Evolutionary conservation across 92 coral and sea anemone species (phyloP), one percentile per base, ranked within the genome.

Genomic region (Bergia sp.): DNA sequence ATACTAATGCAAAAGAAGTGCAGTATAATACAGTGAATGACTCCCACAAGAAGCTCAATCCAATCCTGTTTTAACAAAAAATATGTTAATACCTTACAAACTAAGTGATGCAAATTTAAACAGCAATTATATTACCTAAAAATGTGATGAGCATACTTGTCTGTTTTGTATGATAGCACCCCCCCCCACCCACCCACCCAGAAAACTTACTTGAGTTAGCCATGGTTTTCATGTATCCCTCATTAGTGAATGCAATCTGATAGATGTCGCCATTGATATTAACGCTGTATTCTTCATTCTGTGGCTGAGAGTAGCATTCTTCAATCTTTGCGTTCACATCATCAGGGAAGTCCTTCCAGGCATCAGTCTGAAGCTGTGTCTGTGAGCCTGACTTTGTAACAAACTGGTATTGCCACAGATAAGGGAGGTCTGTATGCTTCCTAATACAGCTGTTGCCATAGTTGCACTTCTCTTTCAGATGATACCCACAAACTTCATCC

Each of bases 401-500:
- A 38, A 72, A 11, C 49, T 73, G 82, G 80, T 85, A 93, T 73
- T 97, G 95, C 99, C 99, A 97, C 64, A 91, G 85, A 77, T 97
- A 97, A 5, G 99, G 99, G 37, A 96, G 90, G 15, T 92, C 95
- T 82, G 92, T 91, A 88, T 96, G 99, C 29, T 83, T 88, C 73
- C 89, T 83, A 20, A 92, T 53, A 79, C 99, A 96, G 45, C 66
- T 92, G 76, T 78, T 37, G 13, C 96, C 96, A 92, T 96, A 96
- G 91, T 93, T 92, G 64, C 99, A 96, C 53, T 93, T 90, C 45
- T 97, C 99, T 37, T 94, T 95, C 16, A 97, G 81, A 82, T 95
- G 79, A 65, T 94, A 97, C 16, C 98, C 98, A 89, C 99, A 97
- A 21, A 97, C 95, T 29, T 95, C 96, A 7, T 73, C 79, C 38